Conservation (phyloP, 2,888 invertebrate genomes). For the Itoplectis maculator region DNA sequence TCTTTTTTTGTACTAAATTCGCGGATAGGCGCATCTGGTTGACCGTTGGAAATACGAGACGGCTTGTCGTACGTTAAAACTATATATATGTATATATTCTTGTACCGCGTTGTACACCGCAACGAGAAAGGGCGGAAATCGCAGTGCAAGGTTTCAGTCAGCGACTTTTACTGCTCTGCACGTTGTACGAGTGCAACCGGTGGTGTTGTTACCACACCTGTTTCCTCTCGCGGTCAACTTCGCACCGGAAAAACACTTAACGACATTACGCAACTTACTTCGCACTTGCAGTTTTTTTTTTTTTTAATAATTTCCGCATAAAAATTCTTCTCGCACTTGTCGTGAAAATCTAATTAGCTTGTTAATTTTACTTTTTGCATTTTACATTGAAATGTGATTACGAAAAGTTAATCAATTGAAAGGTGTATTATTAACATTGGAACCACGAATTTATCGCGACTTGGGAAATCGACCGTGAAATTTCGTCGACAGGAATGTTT, state of each 20-base stretch:
- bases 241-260: conserved; percentile 19
- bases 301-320: too few relatives aligned
- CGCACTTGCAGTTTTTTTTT: too few relatives aligned
- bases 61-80: conserved; percentile 16
- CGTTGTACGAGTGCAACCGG: conserved; percentile 15
- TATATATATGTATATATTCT: neutral
- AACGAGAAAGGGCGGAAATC: conserved; percentile 51
- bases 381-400: too few relatives aligned
- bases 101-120: conserved; percentile 1
- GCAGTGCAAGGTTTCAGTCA: conserved; percentile 58
- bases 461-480: neutral
- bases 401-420: too few relatives aligned
- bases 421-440: too few relatives aligned
- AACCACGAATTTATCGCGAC: neutral
- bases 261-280: conserved; percentile 33
- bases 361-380: neutral
- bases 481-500: neutral
- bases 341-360: too few relatives aligned
- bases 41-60: conserved; percentile 66
- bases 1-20: conserved; percentile 50
- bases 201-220: conserved; percentile 40
- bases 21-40: conserved; percentile 65
- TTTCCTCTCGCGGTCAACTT: conserved; percentile 38
- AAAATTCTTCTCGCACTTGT: too few relatives aligned
- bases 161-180: conserved; percentile 36